Base-by-base conservation (phyloP, 64 coral and sea anemone genomes). In the Acropora tenuis region DNA sequence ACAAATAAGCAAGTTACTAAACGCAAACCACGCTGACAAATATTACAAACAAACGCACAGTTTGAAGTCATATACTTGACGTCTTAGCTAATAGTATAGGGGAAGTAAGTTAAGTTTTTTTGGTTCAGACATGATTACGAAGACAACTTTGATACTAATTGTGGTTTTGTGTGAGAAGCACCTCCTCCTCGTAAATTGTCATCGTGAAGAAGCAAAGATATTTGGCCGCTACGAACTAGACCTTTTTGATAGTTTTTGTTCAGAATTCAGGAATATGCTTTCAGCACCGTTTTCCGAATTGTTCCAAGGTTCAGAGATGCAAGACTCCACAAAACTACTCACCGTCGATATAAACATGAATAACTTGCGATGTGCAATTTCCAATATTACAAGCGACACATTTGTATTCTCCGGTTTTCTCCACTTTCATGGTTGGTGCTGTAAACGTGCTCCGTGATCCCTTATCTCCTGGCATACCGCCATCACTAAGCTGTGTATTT, bases 341-440 rank as follows among this genome's bases (percentile, higher is more conserved):
- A 95, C 95, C 95, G 57, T 71, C 59, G 17, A 97, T 92, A 20
- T 88, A 90, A 47, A 97, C 78, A 60, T 10, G 79, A 13, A 93
- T 93, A 2, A 78, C 91, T 76, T 91, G 83, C 6, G 93, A 84
- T 2, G 77, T 75, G 11, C 88, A 94, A 3, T 92, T 92, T 6
- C 88, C 95, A 61, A 44, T 52, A 74, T 97, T 97, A 52, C 88
- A 91, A 17, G 88, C 82, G 2, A 87, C 82, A 6, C 95, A 97
- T 42, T 94, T 97, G 78, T 97, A 97, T 18, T 59, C 58, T 47
- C 95, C 95, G 43, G 80, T 93, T 74, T 94, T 92, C 76, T 77
- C 53, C 69, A 97, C 52, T 1, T 44, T 86, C 48, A 97, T 88
- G 0, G 69, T 77, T 42, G 72, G 50, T 45, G 75, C 78, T 15